A percentile compares a stretch with the other conserved stretches of the same genome.
Conservation (phyloP, 2,113 vertebrate species). For the Fregata magnificens region DNA sequence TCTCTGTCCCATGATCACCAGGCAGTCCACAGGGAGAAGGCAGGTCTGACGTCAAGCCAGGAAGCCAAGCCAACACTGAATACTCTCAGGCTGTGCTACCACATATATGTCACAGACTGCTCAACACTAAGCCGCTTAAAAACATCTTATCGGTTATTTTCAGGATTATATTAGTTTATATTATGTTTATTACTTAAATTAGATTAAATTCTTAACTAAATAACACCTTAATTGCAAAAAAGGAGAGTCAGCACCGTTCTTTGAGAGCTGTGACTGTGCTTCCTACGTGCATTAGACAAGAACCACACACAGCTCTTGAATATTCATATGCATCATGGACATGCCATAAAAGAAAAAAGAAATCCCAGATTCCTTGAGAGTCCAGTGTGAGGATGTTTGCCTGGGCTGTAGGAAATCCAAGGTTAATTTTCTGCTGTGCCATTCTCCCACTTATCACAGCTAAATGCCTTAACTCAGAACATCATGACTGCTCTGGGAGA, state of each 20-base stretch:
- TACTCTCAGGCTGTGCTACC: background rate
- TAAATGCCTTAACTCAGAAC: background rate
- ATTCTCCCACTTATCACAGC: background rate
- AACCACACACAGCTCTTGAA: background rate
- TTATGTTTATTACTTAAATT: background rate
- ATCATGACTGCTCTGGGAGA: background rate
- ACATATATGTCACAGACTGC: background rate
- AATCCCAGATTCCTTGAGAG: background rate
- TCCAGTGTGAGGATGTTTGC: background rate
- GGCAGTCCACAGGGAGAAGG: background rate
- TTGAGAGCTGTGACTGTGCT: background rate
- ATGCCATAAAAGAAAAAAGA: background rate
- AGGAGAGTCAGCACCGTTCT: background rate
- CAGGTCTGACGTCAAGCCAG: background rate
- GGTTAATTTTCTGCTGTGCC: background rate
- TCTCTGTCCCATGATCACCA: background rate
- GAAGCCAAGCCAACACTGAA: background rate
- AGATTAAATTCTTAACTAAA: background rate
- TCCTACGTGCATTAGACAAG: background rate
- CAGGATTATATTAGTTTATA: background rate
- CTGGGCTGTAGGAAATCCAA: background rate
- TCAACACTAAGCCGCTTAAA: background rate
- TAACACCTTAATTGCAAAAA: background rate
- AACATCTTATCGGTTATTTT: background rate
- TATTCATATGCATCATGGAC: background rate